Base-by-base conservation (phyloP, 2,113 vertebrate species). In the Macroglossus sobrinus region DNA sequence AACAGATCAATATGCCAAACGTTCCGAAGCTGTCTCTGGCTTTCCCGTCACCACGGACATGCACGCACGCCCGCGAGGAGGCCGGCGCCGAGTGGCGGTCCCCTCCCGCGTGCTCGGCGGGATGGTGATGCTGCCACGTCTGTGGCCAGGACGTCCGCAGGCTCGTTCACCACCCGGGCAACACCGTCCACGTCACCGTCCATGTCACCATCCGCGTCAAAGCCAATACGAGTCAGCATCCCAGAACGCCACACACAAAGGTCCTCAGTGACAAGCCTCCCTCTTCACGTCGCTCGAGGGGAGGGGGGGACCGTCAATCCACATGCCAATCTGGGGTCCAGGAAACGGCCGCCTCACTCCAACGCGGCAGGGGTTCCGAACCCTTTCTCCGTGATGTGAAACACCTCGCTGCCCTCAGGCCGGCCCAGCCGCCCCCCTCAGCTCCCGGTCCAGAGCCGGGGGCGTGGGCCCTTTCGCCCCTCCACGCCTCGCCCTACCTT, bases 81-180 rank as follows among this genome's bases (percentile, higher is more conserved):
- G 92, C 89, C 75, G 88, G 45, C 95, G 94, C 98, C 97, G 97
- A 97, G 91, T 96, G 98, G 98, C 93, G 91, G 95, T 53, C 97
- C 96, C 98, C 97, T 96, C 92, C 94, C 57, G 98, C 86, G 55
- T 91, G 69, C 45, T 98, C 97, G 88, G 96, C 94, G 97, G 98
- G 98, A 97, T 98, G 97, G 98, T 97, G 96, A 96, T 86, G 98
- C 97, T 75, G 97, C 98, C 98, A 96, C 93, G n/a, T 96, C 97
- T 98, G 98, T 84, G 98, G 98, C 96, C 98, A 98, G 98, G 97
- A 98, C 92, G 98, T 98, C 98, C 98, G 97, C 97, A 97, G 98
- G 98, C 97, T 98, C 98, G 97, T 98, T 98, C 98, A 98, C 97
- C 78, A 95, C 97, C 96, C 96, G 97, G 97, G 95, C 97, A 97